Conservation (phyloP, 1,140 invertebrate genomes). For the Cyclina sinensis region DNA sequence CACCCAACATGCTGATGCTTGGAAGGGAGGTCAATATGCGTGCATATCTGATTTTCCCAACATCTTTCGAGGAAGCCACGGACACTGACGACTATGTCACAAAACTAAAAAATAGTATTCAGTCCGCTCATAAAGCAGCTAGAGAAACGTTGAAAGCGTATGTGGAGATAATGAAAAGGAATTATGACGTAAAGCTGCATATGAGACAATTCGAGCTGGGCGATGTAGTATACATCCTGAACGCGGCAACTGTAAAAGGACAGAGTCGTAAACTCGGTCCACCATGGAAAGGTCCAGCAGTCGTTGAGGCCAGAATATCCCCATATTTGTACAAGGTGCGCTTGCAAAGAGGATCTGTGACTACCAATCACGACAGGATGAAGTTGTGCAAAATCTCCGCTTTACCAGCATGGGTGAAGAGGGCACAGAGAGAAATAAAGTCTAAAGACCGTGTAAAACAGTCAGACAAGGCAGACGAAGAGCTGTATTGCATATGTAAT, state of each 20-base stretch:
- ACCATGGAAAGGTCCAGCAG: too few relatives aligned
- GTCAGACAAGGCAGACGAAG: not conserved
- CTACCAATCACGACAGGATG: conserved; percentile 52
- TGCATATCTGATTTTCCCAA: conserved; percentile 38
- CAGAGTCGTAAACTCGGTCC: too few relatives aligned
- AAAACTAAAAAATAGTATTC: not conserved
- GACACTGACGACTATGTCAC: conserved; percentile 1
- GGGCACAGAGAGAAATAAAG: not conserved
- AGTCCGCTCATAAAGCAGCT: conserved; percentile 33
- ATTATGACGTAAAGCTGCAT: conserved; percentile 36
- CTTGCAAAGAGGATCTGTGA: too few relatives aligned
- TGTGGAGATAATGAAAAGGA: conserved; percentile 10
- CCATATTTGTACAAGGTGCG: too few relatives aligned
- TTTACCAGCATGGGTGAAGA: conserved; percentile 2
- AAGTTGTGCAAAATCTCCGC: not conserved
- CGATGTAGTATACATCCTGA: conserved; percentile 27
- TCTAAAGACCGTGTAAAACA: not conserved
- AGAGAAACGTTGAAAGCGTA: not conserved
- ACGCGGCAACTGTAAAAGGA: conserved; percentile 13
- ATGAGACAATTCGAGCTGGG: conserved; percentile 38
- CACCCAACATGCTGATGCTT: conserved; percentile 53
- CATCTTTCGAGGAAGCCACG: not conserved
- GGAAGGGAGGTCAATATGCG: conserved; percentile 52
- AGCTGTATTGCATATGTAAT: conserved; percentile 7
- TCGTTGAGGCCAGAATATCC: too few relatives aligned